Base-by-base conservation (phyloP, 1,140 invertebrate species). In the Leptinotarsa defecta region DNA sequence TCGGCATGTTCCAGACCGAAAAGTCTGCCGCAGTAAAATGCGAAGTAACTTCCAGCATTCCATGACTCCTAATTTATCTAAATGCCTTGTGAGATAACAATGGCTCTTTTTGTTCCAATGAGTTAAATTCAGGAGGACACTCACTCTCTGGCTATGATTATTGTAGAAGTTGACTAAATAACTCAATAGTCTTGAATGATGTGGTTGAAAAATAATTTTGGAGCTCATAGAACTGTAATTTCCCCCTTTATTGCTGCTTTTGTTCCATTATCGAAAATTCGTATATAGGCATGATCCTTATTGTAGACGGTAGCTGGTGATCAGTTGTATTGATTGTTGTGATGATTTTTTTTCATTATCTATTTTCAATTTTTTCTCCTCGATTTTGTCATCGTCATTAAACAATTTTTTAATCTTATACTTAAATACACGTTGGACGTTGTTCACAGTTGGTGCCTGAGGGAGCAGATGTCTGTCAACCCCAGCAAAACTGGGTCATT, bases 1-100 rank as follows among this genome's bases (percentile, higher is more conserved):
- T 57, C 52, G 15, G 52, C 52, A 57, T 57, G 13, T 57, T 57
- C 52, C 3, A 17, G 13, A 15, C 52, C n/a, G 52, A 57, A 57
- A 57, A 57, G 52, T 57, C 52, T 57, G 52, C 15, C 52, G 52
- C 52, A 57, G 52, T 8, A n/a, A 57, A 57, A 57, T 57, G 52
- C 15, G 52, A 6, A 57, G 52, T 57, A 57, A 57, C 52, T 57
- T 13, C 52, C n/a, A 57, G 11, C 52, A 57, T 57, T n/a, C 52
- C 52, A 57, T 17, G 15, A 5, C 52, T 57, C 52, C n/a, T 1
- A 17, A 57, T 57, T 57, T 13, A 57, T 57, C 52, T 57, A 13
- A 57, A 57, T 57, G 52, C 13, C n/a, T 57, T n/a, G 15, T 57
- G 52, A 57, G 52, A 57, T 57, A 57, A 57, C 52, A 57, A n/a